These are phyloP conservation scores for Sthenelais limicola DNA, from an alignment of 2,888 invertebrate species.

Conservation along the genomic window DNA sequence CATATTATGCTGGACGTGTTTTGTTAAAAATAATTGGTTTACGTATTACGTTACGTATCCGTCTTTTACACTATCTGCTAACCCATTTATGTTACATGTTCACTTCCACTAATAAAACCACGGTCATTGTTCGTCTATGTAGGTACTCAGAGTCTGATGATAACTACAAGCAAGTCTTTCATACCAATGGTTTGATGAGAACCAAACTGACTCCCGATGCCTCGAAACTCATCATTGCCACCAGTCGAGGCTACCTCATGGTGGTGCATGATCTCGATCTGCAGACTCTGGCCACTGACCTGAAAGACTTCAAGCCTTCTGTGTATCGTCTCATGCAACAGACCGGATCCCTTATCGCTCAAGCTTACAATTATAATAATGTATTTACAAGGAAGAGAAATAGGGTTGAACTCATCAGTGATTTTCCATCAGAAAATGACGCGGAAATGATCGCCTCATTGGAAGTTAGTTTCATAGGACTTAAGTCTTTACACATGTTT, in stretches of 20 bases:
- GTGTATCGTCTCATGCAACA: slow-evolving; percentile 91
- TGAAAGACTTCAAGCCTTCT: slow-evolving; percentile 83
- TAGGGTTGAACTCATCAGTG: slow-evolving; percentile 90
- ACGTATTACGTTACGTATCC: too few relatives aligned
- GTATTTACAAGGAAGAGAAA: slow-evolving; percentile 87
- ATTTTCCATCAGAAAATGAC: slow-evolving; percentile 88
- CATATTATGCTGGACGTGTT: not conserved
- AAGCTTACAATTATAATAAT: slow-evolving; percentile 85
- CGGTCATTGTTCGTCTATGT: too few relatives aligned
- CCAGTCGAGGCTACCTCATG: slow-evolving; percentile 90
- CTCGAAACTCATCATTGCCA: slow-evolving; percentile 90
- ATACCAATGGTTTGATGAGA: slow-evolving; percentile 88
- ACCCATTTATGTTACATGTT: too few relatives aligned
- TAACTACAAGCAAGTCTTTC: slow-evolving; percentile 75
- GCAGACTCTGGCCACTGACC: slow-evolving; percentile 83
- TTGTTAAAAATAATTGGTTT: too few relatives aligned
- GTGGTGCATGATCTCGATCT: slow-evolving; percentile 91
- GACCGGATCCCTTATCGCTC: slow-evolving; percentile 75
- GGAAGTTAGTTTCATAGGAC: slow-evolving; percentile 61
- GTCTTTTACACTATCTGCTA: too few relatives aligned
- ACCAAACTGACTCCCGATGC: slow-evolving; percentile 90
- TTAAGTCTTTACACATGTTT: too few relatives aligned
- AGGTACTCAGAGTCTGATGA: slow-evolving; percentile 34
- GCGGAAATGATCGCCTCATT: slow-evolving; percentile 93
- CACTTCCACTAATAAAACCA: too few relatives aligned